phyloP scores from a whole-genome alignment of 2,888 invertebrate genomes.

The Hyles lineata region DNA sequence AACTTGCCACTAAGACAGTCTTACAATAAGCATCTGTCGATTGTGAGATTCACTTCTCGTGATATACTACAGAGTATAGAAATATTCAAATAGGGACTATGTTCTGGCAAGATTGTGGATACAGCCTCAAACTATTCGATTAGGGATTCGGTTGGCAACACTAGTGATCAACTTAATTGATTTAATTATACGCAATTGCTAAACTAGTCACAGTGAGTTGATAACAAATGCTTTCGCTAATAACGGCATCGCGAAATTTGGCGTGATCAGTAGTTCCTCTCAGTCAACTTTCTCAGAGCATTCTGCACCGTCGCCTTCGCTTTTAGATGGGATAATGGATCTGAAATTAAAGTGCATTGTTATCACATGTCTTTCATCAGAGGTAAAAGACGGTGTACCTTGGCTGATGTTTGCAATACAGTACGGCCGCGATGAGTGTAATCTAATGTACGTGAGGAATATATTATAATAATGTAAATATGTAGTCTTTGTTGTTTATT shows the following conservation, averaged over 20 bases:
- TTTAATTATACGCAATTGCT: slow-evolving; percentile 22
- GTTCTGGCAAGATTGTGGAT: slow-evolving; percentile 66
- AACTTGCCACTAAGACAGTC: slow-evolving; percentile 70
- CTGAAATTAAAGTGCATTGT: slow-evolving; percentile 64
- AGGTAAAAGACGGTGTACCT: not conserved
- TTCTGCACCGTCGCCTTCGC: slow-evolving; percentile 84
- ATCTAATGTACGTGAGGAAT: slow-evolving; percentile 19
- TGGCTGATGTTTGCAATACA: slow-evolving; percentile 4
- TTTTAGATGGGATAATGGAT: slow-evolving; percentile 82
- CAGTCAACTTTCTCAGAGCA: slow-evolving; percentile 83
- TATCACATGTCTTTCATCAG: slow-evolving; percentile 38
- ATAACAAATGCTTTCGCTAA: slow-evolving; percentile 73
- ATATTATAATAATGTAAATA: slow-evolving; percentile 19
- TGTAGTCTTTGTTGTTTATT: slow-evolving; percentile 8
- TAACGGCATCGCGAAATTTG: slow-evolving; percentile 62
- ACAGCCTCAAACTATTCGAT: slow-evolving; percentile 55
- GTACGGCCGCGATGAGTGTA: slow-evolving; percentile 14
- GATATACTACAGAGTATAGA: slow-evolving; percentile 21
- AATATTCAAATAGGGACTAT: slow-evolving; percentile 43
- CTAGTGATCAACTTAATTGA: slow-evolving; percentile 44
- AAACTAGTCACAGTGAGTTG: slow-evolving; percentile 49
- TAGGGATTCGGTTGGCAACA: slow-evolving; percentile 41
- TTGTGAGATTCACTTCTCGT: slow-evolving; percentile 8
- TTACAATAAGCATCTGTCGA: slow-evolving; percentile 50
- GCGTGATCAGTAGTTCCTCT: slow-evolving; percentile 72